phyloP scores from a whole-genome alignment of 1,140 invertebrate genomes.

The Copidosoma floridanum region DNA sequence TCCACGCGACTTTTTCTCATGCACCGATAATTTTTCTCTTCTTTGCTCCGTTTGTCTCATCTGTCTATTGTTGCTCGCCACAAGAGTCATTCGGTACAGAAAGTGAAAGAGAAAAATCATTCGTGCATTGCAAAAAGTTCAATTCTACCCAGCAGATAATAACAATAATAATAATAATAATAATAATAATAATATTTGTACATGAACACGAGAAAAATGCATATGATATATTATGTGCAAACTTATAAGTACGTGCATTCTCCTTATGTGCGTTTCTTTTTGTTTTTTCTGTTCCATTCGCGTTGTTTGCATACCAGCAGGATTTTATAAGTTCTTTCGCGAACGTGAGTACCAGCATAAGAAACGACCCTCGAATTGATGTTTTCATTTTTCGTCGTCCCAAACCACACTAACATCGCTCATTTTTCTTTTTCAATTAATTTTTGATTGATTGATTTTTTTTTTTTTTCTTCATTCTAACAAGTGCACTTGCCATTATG shows the following conservation, averaged over 20 bases:
- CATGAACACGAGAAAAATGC: no score
- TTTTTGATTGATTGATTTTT: no score
- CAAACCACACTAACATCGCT: conserved; percentile 2
- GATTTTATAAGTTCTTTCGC: conserved; percentile 45
- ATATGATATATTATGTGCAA: no score
- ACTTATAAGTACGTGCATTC: background rate
- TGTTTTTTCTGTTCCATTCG: conserved; percentile 43
- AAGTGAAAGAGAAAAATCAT: conserved; percentile 12
- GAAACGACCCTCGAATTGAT: conserved; percentile 27
- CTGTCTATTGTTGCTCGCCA: no score
- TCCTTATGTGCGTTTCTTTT: no score
- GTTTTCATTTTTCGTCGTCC: conserved; percentile 15
- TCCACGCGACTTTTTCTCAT: background rate
- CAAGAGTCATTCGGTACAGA: no score
- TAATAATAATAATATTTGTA: no score
- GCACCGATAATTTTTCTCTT: conserved; percentile 16
- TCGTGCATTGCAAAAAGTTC: conserved; percentile 8
- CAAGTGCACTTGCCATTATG: no score
- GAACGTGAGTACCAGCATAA: conserved; percentile 45
- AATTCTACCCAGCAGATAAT: no score
- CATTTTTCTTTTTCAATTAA: background rate
- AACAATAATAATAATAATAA: background rate
- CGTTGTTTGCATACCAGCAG: conserved; percentile 37
- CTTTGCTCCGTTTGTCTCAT: background rate
- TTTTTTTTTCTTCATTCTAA: no score